A percentile compares a stretch with the other conserved stretches of the same genome.
phyloP scores from a whole-genome alignment of 2,888 invertebrate species.

The Clistopyga incitator region DNA sequence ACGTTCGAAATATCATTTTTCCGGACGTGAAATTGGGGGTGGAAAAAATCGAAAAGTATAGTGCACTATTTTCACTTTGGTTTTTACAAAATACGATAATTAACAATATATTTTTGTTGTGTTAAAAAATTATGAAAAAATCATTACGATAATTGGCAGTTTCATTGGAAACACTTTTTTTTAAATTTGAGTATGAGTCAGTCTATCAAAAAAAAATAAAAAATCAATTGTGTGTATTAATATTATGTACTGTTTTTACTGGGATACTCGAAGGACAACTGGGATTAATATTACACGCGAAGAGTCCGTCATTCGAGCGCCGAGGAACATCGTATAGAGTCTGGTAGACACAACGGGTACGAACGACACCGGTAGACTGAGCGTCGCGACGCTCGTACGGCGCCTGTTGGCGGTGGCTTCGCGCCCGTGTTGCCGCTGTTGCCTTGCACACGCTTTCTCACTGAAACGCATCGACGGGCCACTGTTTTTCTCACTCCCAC shows the following conservation, averaged over 20 bases:
- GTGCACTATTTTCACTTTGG: too few relatives aligned
- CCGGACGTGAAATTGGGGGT: too few relatives aligned
- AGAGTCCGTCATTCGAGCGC: conserved; percentile 31
- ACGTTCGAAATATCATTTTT: too few relatives aligned
- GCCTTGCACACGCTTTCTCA: conserved; percentile 54
- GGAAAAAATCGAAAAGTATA: too few relatives aligned
- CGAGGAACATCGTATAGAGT: conserved; percentile 52
- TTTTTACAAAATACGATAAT: too few relatives aligned
- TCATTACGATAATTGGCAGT: too few relatives aligned
- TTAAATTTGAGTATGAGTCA: too few relatives aligned
- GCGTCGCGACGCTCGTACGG: conserved; percentile 81
- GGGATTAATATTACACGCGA: conserved; percentile 38
- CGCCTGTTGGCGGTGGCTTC: conserved; percentile 73
- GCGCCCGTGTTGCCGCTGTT: conserved; percentile 18
- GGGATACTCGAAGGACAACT: conserved; percentile 45
- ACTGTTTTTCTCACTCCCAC: neutral
- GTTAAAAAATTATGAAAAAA: too few relatives aligned
- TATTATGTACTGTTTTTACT: neutral
- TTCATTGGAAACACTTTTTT: too few relatives aligned
- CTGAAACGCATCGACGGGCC: conserved; percentile 44
- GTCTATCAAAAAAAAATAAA: too few relatives aligned
- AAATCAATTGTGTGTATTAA: neutral
- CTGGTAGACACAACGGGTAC: conserved; percentile 74
- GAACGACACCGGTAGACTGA: conserved; percentile 82
- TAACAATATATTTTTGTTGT: too few relatives aligned